A percentile compares a stretch with the other conserved stretches of the same genome.
Conservation (phyloP, 2,797 vertebrate genomes). For the Gallinago stenura region DNA sequence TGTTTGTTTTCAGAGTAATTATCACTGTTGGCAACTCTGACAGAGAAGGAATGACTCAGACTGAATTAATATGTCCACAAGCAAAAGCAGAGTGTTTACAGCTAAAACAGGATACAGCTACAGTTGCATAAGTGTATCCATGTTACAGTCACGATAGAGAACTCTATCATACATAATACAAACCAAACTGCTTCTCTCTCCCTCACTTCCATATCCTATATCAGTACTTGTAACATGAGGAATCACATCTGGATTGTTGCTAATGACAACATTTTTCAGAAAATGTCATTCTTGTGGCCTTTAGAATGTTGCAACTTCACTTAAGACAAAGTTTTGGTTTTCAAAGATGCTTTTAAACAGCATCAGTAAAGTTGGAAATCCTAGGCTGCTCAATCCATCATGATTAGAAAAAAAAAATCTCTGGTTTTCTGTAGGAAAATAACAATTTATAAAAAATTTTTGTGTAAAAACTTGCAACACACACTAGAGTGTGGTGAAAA, state of each 20-base stretch:
- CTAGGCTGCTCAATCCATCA: neutral
- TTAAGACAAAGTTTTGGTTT: neutral
- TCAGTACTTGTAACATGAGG: neutral
- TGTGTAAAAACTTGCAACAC: neutral
- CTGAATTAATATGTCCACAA: constrained; percentile 43
- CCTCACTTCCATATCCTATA: neutral
- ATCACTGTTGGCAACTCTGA: neutral
- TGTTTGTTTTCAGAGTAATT: constrained; percentile 54
- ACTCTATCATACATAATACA: neutral
- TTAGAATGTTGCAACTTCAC: neutral
- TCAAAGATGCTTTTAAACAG: neutral
- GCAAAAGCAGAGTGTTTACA: constrained; percentile 41
- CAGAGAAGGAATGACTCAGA: constrained; percentile 56
- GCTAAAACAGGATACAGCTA: neutral
- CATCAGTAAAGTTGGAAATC: neutral
- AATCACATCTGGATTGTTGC: neutral
- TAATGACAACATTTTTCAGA: neutral
- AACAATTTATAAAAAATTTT: neutral
- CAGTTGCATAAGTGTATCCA: neutral
- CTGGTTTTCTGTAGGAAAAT: neutral
- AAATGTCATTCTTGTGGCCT: neutral
- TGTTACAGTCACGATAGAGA: neutral
- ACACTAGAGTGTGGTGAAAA: neutral
- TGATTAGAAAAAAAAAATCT: neutral
- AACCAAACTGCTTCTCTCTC: neutral